Percentiles rank a stretch among this genome's conserved stretches.
Evolutionary conservation across 2,888 invertebrate genomes (phyloP).

Genomic region (Drosophila kokeensis): DNA sequence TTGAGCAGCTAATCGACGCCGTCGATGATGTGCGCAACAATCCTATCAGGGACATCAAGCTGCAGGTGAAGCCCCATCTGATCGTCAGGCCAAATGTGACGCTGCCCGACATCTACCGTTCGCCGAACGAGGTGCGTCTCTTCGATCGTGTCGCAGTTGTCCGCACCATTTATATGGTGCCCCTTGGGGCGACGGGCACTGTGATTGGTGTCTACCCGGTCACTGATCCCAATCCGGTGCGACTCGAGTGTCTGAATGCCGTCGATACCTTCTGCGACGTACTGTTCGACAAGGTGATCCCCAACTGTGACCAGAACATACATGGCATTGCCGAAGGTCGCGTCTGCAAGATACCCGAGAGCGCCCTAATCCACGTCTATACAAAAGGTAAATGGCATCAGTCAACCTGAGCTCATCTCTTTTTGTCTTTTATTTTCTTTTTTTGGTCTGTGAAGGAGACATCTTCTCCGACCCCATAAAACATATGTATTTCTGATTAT

Average conservation of each 20-base stretch:
- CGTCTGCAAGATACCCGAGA: constrained; percentile 86
- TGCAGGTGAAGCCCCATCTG: constrained; percentile 93
- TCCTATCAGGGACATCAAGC: constrained; percentile 86
- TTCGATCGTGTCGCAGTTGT: constrained; percentile 95
- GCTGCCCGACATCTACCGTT: constrained; percentile 84
- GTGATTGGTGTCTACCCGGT: constrained; percentile 89
- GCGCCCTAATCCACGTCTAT: constrained; percentile 74
- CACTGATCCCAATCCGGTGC: constrained; percentile 84
- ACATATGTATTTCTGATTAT: neutral
- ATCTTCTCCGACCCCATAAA: neutral
- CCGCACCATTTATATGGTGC: constrained; percentile 90
- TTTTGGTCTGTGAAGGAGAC: neutral
- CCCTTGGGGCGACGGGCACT: constrained; percentile 93
- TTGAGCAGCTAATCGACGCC: constrained; percentile 84
- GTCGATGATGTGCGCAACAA: constrained; percentile 85
- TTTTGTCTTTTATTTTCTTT: no score
- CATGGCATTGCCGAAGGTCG: constrained; percentile 81
- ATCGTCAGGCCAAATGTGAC: constrained; percentile 87
- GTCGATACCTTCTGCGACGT: constrained; percentile 90
- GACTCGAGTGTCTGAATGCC: constrained; percentile 86
- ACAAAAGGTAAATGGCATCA: constrained; percentile 55
- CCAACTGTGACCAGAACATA: constrained; percentile 86
- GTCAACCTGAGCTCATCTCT: neutral
- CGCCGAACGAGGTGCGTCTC: constrained; percentile 83
- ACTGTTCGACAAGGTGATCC: constrained; percentile 91